Evolutionary conservation across 2,888 invertebrate genomes (phyloP), one percentile per base, ranked within the genome.

Genomic region (Drosophila fungiperda): DNA sequence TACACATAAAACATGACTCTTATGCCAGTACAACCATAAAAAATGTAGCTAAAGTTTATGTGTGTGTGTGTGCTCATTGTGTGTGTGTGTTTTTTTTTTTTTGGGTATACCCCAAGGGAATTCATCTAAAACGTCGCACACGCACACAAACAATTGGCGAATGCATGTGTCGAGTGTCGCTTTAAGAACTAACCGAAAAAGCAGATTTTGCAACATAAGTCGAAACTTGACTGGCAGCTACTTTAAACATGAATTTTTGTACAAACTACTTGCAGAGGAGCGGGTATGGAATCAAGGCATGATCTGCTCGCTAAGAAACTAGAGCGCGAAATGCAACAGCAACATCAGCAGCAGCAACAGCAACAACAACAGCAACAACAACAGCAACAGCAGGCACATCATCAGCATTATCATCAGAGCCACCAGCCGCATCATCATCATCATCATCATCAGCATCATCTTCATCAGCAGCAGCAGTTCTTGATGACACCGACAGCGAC

Each of bases 281-380:
- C 93, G 92, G 93, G 93, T 91, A 92, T 93, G 93, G 93, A 93
- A 91, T 92, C 93, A 93, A 92, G 93, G 92, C 93, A 93, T 92
- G 93, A 93, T 90, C 89, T 92, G 89, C 87, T 92, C 83, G 90
- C 91, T 92, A 92, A 92, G 83, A 92, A 92, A 82, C 82, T 92
- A 87, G 93, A 93, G 87, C 92, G 92, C 68, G 93, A 93, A 78
- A 82, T 91, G 90, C 92, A 85, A 32, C 85, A 83, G 42, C 83
- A 83, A 26, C 83, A 83, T 9, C 84, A 83, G 2, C 82, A 83
- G 8, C 84, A 82, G 2, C 78, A 76, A 11, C 80, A 85, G 2
- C 84, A 78, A 33, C 79, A 77, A 9, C 82, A 78, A 2, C 68
- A 67, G 1, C 76, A 80, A 3, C 76, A 76, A 15, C 81, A 78